Base-by-base conservation (phyloP, 2,113 vertebrate genomes). In the Actenoides hombroni region DNA sequence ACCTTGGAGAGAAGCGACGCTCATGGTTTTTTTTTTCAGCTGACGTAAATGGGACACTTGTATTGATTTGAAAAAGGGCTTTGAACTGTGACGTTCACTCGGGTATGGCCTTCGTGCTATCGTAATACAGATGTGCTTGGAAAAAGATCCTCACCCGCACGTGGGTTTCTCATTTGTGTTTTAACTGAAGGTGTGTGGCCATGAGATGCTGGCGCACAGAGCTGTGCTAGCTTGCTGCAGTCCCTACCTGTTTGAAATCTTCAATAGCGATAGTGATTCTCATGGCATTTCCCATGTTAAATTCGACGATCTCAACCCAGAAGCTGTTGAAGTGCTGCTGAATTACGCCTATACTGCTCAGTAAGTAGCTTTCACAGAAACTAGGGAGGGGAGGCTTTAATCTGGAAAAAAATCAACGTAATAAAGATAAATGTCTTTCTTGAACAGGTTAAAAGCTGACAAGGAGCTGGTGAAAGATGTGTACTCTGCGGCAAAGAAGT, bases 331-430 rank as follows among this genome's bases (percentile, higher is more conserved):
- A 98, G 98, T 99, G 94, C 97, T 99, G 87, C 95, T 99, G 91
- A 99, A 99, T 98, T 99, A 99, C 15, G 99, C 99, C 92, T 99
- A 99, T 57, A 99, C 99, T 97, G 99, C 99, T 96, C 99, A 99
- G 99, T 99, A 95, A 98, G 99, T 99, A 92, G 46, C 44, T 90
- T 64, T 25, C 48, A 35, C 51, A 31, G 42, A 80, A 82, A 68
- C 16, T 18, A n/a, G 70, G 57, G 39, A 65, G 35, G 44, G 15
- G 54, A 82, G 59, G 16, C 46, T 83, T 92, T 2, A 9, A 48
- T 68, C 75, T 13, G 7, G 48, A 79, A 79, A 79, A 80, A 65
- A 56, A 35, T 23, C 7, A 40, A 54, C 77, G 33, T 83, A 74
- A 40, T 3, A 5, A 88, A 83, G 71, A 12, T 49, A 51, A 74